Conservation (phyloP, 1,140 invertebrate species). For the Odontomachus brunneus region DNA sequence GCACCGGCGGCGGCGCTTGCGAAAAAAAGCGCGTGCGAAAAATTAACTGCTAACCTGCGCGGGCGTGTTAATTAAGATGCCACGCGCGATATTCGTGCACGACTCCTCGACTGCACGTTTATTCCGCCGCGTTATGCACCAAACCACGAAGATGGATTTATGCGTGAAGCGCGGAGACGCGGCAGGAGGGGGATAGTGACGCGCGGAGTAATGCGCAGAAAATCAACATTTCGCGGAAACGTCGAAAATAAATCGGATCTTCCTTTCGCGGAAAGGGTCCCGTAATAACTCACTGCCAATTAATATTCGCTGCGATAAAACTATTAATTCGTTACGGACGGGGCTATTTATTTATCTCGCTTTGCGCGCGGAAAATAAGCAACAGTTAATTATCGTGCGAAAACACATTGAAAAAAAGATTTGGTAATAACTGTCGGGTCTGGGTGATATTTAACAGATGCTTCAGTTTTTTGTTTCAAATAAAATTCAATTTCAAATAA, state of each 20-base stretch:
- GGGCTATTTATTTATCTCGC: not conserved
- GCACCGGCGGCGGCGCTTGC: not conserved
- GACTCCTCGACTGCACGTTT: conserved; percentile 23
- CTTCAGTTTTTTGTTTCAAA: too few species aligned
- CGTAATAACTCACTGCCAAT: conserved; percentile 5
- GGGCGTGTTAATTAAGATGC: conserved; percentile 50
- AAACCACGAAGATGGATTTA: conserved; percentile 46
- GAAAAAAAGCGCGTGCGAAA: not conserved
- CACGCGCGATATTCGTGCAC: conserved; percentile 14
- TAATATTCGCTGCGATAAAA: not conserved
- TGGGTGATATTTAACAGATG: too few species aligned
- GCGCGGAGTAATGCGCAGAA: conserved; percentile 5
- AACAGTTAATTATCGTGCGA: not conserved
- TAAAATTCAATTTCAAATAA: too few species aligned
- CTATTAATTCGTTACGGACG: too few species aligned
- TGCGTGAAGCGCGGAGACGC: conserved; percentile 17
- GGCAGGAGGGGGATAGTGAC: too few species aligned
- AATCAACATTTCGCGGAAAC: conserved; percentile 38
- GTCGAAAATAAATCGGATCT: conserved; percentile 28
- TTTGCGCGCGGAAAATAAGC: not conserved
- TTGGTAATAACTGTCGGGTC: too few species aligned
- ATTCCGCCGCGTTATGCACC: conserved; percentile 40
- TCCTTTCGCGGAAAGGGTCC: not conserved
- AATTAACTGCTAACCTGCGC: conserved; percentile 25
- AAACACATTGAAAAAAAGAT: too few species aligned